These are phyloP conservation scores for Oophaga pumilio DNA, from an alignment of 2,113 vertebrate species.

Conservation along the genomic window DNA sequence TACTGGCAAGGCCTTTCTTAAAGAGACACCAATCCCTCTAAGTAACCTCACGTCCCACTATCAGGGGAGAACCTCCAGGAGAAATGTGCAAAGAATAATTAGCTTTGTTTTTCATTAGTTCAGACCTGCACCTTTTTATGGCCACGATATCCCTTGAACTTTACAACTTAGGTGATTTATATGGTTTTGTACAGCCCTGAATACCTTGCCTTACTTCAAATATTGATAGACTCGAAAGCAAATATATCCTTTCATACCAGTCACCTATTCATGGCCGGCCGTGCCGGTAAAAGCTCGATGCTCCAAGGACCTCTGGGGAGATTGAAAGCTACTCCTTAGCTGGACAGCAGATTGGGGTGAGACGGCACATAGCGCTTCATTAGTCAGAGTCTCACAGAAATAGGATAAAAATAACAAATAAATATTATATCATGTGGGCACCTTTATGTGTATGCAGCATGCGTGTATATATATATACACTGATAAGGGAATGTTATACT, in stretches of 20 bases:
- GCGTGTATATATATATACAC: no score
- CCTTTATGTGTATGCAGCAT: no score
- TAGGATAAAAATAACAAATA: no score
- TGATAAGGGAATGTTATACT: no score
- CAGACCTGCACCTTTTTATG: slow-evolving; percentile 12
- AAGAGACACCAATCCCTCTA: slow-evolving; percentile 60
- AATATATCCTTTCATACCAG: slow-evolving; percentile 55
- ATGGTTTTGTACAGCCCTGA: slow-evolving; percentile 34
- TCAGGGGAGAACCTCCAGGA: neutral
- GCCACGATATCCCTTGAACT: slow-evolving; percentile 37
- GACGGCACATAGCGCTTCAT: slow-evolving; percentile 74
- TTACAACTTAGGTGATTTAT: slow-evolving; percentile 50
- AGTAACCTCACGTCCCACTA: slow-evolving; percentile 9
- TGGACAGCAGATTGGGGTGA: slow-evolving; percentile 62
- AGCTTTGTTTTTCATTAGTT: slow-evolving; percentile 9
- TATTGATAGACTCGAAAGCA: slow-evolving; percentile 56
- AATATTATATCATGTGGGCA: no score
- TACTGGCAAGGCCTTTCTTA: slow-evolving; percentile 63
- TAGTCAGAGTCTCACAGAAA: neutral
- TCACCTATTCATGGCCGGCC: slow-evolving; percentile 43
- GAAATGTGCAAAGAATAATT: neutral
- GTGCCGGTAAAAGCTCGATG: slow-evolving; percentile 60
- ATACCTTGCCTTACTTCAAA: slow-evolving; percentile 56
- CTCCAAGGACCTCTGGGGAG: slow-evolving; percentile 60
- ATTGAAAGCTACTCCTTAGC: slow-evolving; percentile 55